Evolutionary conservation across 2,888 invertebrate genomes (phyloP).

Genomic region (Cremastinae sp.): DNA sequence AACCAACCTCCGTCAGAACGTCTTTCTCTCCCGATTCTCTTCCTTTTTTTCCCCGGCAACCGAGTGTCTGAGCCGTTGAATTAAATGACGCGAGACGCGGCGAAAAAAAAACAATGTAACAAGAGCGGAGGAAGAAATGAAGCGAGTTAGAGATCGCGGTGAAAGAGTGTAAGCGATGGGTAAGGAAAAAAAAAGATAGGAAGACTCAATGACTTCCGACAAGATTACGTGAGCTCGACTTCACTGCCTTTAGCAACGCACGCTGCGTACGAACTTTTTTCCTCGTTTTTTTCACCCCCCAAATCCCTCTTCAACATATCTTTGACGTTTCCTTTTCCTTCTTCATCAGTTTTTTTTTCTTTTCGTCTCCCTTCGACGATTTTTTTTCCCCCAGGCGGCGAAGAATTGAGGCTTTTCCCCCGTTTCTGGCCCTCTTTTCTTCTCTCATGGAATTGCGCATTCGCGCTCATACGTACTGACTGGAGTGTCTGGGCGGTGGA

Average conservation of each 20-base stretch:
- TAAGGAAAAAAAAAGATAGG: neutral
- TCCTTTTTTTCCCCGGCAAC: neutral
- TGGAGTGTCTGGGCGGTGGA: constrained; percentile 46
- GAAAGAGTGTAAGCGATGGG: constrained; percentile 9
- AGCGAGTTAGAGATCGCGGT: constrained; percentile 10
- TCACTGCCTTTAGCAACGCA: constrained; percentile 46
- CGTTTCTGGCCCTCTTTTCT: neutral
- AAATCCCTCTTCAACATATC: constrained; percentile 14
- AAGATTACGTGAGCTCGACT: constrained; percentile 53
- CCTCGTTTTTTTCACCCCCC: neutral
- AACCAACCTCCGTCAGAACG: constrained; percentile 33
- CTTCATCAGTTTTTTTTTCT: constrained; percentile 10
- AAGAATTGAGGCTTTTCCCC: constrained; percentile 32
- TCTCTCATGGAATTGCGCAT: constrained; percentile 7
- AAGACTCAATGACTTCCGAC: constrained; percentile 52
- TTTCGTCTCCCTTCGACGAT: constrained; percentile 13
- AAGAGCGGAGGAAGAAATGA: constrained; percentile 31
- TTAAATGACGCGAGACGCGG: constrained; percentile 29
- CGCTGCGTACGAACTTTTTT: constrained; percentile 39
- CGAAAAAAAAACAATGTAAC: constrained; percentile 14
- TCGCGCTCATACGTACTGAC: constrained; percentile 43
- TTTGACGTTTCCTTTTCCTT: constrained; percentile 28
- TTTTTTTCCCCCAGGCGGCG: constrained; percentile 30
- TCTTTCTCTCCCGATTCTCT: neutral
- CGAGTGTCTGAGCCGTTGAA: constrained; percentile 33